These are phyloP conservation scores for Cremastinae sp. DNA, from an alignment of 2,888 invertebrate species.

Conservation along the genomic window DNA sequence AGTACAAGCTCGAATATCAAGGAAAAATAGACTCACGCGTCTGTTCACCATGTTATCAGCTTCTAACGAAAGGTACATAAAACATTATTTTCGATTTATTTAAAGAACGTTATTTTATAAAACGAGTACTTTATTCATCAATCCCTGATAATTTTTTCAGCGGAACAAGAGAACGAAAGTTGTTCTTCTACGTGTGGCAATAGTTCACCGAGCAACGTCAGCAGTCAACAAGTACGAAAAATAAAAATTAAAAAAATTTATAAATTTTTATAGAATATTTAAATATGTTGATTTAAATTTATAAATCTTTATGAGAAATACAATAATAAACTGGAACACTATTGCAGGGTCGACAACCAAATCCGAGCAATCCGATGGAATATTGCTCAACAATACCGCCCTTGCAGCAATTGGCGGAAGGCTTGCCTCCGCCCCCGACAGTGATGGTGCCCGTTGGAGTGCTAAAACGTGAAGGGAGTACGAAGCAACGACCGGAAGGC, in stretches of 20 bases:
- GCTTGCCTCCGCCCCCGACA: slow-evolving; percentile 83
- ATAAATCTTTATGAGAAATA: too few species aligned
- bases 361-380: slow-evolving; percentile 93
- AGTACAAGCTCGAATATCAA: slow-evolving; percentile 87
- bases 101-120: too few species aligned
- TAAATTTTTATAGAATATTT: too few species aligned
- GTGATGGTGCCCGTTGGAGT: slow-evolving; percentile 94
- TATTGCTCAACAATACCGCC: slow-evolving; percentile 93
- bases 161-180: slow-evolving; percentile 73
- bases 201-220: slow-evolving; percentile 61
- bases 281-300: too few species aligned
- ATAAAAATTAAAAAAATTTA: too few species aligned
- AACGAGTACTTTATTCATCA: slow-evolving; percentile 8
- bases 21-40: slow-evolving; percentile 89
- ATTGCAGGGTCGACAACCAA: slow-evolving; percentile 84
- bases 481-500: slow-evolving; percentile 81
- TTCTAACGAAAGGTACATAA: slow-evolving; percentile 82
- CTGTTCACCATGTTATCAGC: slow-evolving; percentile 87
- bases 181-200: slow-evolving; percentile 71
- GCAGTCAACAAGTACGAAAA: too few species aligned
- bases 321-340: too few species aligned
- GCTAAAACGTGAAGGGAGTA: slow-evolving; percentile 86
- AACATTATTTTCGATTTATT: slow-evolving; percentile 34
- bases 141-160: slow-evolving; percentile 63
- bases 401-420: slow-evolving; percentile 85